phyloP scores from a whole-genome alignment of 2,113 vertebrate genomes.

The Capreolus pygargus region DNA sequence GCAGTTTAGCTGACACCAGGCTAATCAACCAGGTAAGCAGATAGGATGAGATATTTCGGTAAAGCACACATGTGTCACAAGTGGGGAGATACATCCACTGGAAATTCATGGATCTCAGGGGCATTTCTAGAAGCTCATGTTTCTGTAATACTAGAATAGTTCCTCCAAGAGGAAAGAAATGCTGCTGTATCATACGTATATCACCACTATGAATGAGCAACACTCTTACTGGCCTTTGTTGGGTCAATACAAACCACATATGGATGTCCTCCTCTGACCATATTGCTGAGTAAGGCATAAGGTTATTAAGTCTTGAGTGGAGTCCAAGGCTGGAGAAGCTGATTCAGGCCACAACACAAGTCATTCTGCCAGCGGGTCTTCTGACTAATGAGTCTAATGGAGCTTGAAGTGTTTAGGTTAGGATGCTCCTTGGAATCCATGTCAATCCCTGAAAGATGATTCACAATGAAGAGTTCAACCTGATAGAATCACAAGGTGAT shows the following conservation, averaged over 20 bases:
- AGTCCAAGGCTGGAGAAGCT: not conserved
- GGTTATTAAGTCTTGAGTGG: not conserved
- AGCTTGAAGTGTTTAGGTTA: not conserved
- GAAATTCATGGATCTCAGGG: not conserved
- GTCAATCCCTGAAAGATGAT: not conserved
- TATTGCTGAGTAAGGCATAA: not conserved
- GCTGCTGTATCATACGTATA: not conserved
- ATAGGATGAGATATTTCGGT: not conserved
- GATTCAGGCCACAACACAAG: not conserved
- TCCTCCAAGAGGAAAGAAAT: not conserved
- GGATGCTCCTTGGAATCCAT: not conserved
- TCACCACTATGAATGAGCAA: not conserved
- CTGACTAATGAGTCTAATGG: not conserved
- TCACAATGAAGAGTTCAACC: not conserved
- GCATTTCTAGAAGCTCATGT: not conserved
- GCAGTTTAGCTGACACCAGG: not conserved
- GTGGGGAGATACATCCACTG: not conserved
- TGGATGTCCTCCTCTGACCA: not conserved
- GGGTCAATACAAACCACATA: not conserved
- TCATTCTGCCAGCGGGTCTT: not conserved
- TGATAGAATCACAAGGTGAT: not conserved
- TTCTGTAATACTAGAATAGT: not conserved
- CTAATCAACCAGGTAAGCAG: not conserved
- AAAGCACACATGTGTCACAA: not conserved
- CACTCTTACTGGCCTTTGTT: not conserved